These are phyloP conservation scores for Athrips mouffetella DNA, from an alignment of 2,888 invertebrate species.

Conservation along the genomic window DNA sequence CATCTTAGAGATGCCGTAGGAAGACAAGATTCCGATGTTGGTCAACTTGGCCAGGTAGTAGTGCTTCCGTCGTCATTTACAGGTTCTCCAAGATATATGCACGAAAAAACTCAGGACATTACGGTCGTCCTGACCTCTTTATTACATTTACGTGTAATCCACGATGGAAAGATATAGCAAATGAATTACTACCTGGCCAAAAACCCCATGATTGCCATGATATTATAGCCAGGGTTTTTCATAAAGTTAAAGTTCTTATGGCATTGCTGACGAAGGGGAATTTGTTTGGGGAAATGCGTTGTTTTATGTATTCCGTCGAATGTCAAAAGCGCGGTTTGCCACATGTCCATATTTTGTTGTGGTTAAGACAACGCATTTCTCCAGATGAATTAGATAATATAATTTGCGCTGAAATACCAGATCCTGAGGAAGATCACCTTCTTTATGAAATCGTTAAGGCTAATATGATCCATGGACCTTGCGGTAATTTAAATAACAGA, in stretches of 20 bases:
- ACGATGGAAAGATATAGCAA: slow-evolving; percentile 30
- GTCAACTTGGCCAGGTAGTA: slow-evolving; percentile 27
- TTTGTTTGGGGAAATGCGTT: slow-evolving; percentile 23
- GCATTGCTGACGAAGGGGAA: slow-evolving; percentile 23
- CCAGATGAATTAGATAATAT: slow-evolving; percentile 38
- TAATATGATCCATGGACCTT: slow-evolving; percentile 24
- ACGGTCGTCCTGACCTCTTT: slow-evolving; percentile 29
- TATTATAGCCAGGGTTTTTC: slow-evolving; percentile 28
- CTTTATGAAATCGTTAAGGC: slow-evolving; percentile 13
- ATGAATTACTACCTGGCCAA: slow-evolving; percentile 24
- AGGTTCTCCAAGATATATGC: slow-evolving; percentile 23
- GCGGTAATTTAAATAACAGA: slow-evolving; percentile 15
- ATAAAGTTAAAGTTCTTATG: slow-evolving; percentile 26
- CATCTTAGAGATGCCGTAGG: slow-evolving; percentile 18
- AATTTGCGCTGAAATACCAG: slow-evolving; percentile 32
- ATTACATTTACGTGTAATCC: slow-evolving; percentile 31
- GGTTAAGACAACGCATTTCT: slow-evolving; percentile 34
- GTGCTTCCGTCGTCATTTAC: slow-evolving; percentile 29
- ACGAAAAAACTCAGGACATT: slow-evolving; percentile 27
- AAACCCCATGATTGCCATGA: slow-evolving; percentile 33
- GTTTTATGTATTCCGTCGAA: slow-evolving; percentile 24
- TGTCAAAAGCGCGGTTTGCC: slow-evolving; percentile 23
- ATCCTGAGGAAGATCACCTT: slow-evolving; percentile 19
- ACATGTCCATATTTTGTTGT: slow-evolving; percentile 27
- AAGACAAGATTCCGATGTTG: slow-evolving; percentile 18